Percentiles rank a stretch among this genome's conserved stretches.
Evolutionary conservation across 2,113 vertebrate genomes (phyloP).

Genomic region (Pongo abelii): DNA sequence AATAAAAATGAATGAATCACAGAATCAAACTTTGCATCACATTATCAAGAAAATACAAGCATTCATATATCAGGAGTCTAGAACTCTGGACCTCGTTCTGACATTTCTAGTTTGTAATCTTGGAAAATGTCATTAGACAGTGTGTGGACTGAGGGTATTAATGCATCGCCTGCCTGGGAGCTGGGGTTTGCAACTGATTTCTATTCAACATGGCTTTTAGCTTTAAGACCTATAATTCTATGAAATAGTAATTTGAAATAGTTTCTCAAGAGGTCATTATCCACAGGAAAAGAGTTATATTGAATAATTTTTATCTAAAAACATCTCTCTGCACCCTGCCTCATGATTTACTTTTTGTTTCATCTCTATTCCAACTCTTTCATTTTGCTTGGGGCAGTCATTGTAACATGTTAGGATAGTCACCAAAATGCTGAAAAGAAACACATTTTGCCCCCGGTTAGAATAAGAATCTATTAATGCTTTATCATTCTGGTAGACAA

Average conservation of each 20-base stretch:
- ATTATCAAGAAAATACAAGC: neutral
- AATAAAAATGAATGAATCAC: neutral
- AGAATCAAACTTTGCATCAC: neutral
- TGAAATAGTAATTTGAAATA: conserved; percentile 61
- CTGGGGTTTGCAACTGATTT: conserved; percentile 5
- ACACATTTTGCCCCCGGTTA: conserved; percentile 80
- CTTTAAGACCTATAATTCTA: conserved; percentile 47
- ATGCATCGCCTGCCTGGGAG: neutral
- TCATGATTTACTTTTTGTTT: conserved; percentile 62
- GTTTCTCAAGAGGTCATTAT: conserved; percentile 49
- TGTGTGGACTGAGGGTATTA: neutral
- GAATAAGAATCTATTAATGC: conserved; percentile 77
- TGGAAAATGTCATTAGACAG: neutral
- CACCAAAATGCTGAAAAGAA: conserved; percentile 64
- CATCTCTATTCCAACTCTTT: conserved; percentile 45
- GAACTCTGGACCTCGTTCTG: neutral
- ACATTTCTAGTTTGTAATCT: neutral
- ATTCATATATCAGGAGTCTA: neutral
- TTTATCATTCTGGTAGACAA: conserved; percentile 76
- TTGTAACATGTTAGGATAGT: conserved; percentile 64
- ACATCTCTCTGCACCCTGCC: neutral
- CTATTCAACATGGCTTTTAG: conserved; percentile 45
- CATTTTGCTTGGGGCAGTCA: conserved; percentile 64
- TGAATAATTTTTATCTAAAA: conserved; percentile 63
- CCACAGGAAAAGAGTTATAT: neutral